Conservation (phyloP, 2,797 vertebrate species). For the Pseudopleuronectes americanus region DNA sequence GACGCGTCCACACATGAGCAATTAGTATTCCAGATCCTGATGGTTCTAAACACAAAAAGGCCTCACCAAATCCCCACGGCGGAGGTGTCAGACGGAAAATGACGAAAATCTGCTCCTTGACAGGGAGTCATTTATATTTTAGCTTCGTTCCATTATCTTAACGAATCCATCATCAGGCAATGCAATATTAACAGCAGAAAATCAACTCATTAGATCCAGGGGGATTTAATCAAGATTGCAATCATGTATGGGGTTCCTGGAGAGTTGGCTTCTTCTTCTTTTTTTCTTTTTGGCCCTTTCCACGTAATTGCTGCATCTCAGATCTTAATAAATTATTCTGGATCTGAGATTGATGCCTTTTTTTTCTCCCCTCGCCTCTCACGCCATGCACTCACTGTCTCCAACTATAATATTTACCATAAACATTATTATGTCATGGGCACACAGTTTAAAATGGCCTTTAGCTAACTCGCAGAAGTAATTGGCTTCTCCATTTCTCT, state of each 20-base stretch:
- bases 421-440: conserved; percentile 93
- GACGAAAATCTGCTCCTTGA: conserved; percentile 99
- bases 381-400: conserved; percentile 86
- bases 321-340: conserved; percentile 93
- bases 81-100: conserved; percentile 95
- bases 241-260: conserved; percentile 97
- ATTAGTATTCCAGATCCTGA: conserved; percentile 90
- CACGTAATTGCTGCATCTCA: conserved; percentile 89
- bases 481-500: conserved; percentile 90
- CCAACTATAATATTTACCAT: conserved; percentile 91
- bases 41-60: conserved; percentile 88
- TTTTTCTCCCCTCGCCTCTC: conserved; percentile 77
- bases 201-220: conserved; percentile 99
- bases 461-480: conserved; percentile 90
- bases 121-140: conserved; percentile 99
- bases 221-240: conserved; percentile 99
- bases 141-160: conserved; percentile 99
- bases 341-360: conserved; percentile 87
- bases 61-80: conserved; percentile 87
- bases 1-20: conserved; percentile 82
- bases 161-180: conserved; percentile 99
- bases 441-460: conserved; percentile 93
- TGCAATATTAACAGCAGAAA: conserved; percentile 99
- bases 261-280: conserved; percentile 89
- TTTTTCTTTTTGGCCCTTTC: conserved; percentile 90